A percentile compares a stretch with the other conserved stretches of the same genome.
phyloP scores from a whole-genome alignment of 2,888 invertebrate species.

The Noctua comes region DNA sequence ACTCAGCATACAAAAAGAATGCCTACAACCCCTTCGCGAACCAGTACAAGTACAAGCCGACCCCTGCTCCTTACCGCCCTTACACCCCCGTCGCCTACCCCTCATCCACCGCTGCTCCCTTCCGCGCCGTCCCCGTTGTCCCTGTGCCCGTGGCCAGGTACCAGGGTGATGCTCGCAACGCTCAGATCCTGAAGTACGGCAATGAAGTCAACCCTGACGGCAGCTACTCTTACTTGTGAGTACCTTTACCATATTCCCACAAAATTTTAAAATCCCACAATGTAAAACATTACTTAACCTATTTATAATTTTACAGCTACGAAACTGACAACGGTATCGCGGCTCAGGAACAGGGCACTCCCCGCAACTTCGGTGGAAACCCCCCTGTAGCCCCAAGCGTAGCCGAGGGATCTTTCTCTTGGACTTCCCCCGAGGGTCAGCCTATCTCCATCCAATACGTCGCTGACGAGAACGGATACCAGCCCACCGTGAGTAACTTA shows the following conservation, averaged over 20 bases:
- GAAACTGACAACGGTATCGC: conserved; percentile 92
- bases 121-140: conserved; percentile 40
- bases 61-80: conserved; percentile 53
- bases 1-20: conserved; percentile 6
- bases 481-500: conserved; percentile 86
- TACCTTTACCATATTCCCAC: conserved; percentile 46
- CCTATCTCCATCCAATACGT: conserved; percentile 89
- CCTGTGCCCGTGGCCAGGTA: conserved; percentile 41
- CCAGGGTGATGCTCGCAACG: conserved; percentile 71
- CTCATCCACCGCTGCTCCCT: conserved; percentile 39
- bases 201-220: conserved; percentile 89
- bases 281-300: too few relatives aligned
- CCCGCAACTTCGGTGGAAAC: conserved; percentile 86
- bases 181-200: conserved; percentile 79
- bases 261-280: not conserved
- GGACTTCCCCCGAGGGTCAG: conserved; percentile 91
- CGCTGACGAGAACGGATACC: conserved; percentile 93
- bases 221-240: conserved; percentile 89
- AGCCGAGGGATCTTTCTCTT: conserved; percentile 89
- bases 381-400: conserved; percentile 79
- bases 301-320: conserved; percentile 80
- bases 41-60: conserved; percentile 45
- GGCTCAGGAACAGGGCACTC: conserved; percentile 90
- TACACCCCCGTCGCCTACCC: conserved; percentile 46
- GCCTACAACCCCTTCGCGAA: conserved; percentile 51